Percentiles rank a stretch among this genome's conserved stretches.
These are phyloP conservation scores for Meloidogyne chitwoodi DNA, from an alignment of 1,140 invertebrate genomes.

Conservation along the genomic window DNA sequence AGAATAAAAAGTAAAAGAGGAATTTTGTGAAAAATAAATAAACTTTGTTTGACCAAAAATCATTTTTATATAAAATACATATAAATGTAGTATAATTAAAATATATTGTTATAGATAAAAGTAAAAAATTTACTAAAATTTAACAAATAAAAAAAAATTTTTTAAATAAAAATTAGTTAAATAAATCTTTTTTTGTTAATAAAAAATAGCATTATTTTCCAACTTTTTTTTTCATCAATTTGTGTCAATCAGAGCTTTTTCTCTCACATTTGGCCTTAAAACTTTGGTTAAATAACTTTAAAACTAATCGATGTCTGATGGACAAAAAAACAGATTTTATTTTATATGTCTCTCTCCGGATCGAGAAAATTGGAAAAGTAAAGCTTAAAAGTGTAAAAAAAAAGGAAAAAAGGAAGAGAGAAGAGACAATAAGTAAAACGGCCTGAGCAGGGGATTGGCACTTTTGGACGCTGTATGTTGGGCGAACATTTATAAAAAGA, in stretches of 20 bases:
- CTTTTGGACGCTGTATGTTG: neutral
- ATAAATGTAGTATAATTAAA: too few species aligned
- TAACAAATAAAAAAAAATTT: too few species aligned
- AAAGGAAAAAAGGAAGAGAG: neutral
- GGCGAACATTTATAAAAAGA: neutral
- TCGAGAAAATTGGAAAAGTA: neutral
- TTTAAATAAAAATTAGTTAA: too few species aligned
- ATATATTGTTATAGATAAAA: too few species aligned
- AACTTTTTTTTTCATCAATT: neutral
- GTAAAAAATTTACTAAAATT: too few species aligned
- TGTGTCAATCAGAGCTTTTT: neutral
- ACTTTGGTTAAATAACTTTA: neutral
- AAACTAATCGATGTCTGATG: neutral
- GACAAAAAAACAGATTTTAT: neutral
- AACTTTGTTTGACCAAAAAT: too few species aligned
- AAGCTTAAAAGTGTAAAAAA: neutral
- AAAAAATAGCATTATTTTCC: neutral
- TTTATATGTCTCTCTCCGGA: neutral
- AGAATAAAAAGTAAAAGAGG: too few species aligned
- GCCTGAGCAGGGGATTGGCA: neutral
- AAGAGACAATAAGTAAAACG: neutral
- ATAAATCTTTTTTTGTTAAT: too few species aligned
- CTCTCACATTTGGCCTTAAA: neutral
- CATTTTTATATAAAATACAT: too few species aligned
- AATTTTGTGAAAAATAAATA: neutral